Base-by-base conservation (phyloP, 35 echinoderm and acorn worm species). In the Anneissia japonica region DNA sequence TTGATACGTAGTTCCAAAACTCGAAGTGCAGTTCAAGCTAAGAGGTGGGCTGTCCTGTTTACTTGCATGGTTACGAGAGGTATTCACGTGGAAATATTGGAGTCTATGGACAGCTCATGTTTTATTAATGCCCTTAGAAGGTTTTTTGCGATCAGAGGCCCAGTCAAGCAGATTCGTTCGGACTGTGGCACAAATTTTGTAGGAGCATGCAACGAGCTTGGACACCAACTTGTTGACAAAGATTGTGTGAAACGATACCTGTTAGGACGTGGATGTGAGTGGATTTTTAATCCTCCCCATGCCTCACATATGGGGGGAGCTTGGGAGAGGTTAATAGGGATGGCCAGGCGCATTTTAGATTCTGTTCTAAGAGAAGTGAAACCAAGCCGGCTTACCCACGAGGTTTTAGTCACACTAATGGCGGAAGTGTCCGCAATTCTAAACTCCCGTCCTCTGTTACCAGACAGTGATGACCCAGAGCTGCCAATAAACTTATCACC, bases 81-180 rank as follows among this genome's bases (percentile, higher is more conserved):
- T 46, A 74, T 92, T 16, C 91, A 92, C 74, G 88, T 92, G 26
- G 86, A 92, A 31, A 80, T 92, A 30, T 31, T 92, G n/a, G 81
- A 92, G 78, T 35, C 79, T 5, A 88, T 92, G 81, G 74, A 84
- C 73, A 92, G 72, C 39, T 88, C 91, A 32, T 82, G 34, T 37
- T 88, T 87, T 86, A 92, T 92, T 19, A 88, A 92, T 72, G 91
- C 91, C 17, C 73, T 92, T 51, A 76, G 85, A 77, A 37, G 84
- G 26, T 91, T 86, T n/a, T 92, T 92, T 35, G 77, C 85, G 7
- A 32, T 88, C 31, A 35, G 85, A 73, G 85, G 90, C n/a, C 79
- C 85, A 36, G 81, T 75, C 26, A 83, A 64, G 74, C 79, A 77
- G 36, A 77, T 84, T 34, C 40, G 86, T 0, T 93, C 86, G 29